Evolutionary conservation across 2,113 vertebrate species (phyloP).

Genomic region (Nipponia nippon): DNA sequence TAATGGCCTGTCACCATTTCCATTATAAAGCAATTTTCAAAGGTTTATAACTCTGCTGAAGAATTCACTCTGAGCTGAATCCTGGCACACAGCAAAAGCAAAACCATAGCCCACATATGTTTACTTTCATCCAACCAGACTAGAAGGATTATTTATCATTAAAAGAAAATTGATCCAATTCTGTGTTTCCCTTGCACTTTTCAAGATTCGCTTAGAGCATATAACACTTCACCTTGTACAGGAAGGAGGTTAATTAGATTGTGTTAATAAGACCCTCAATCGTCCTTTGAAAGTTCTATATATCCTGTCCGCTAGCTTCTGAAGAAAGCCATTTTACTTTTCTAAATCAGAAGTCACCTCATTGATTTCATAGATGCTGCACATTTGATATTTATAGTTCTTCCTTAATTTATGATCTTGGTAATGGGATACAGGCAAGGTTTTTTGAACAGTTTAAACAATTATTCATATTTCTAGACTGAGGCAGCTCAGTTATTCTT

Average conservation of each 20-base stretch:
- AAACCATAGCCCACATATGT: conserved; percentile 26
- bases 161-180: conserved; percentile 38
- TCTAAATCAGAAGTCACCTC: background rate
- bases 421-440: background rate
- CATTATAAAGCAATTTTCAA: conserved; percentile 77
- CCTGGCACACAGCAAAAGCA: conserved; percentile 60
- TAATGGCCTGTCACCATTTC: conserved; percentile 72
- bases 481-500: background rate
- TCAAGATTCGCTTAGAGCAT: background rate
- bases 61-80: conserved; percentile 59
- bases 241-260: conserved; percentile 17
- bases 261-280: background rate
- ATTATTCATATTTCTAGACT: background rate
- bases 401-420: background rate
- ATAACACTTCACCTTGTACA: conserved; percentile 18
- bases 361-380: background rate
- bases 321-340: background rate
- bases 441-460: background rate
- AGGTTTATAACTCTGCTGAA: conserved; percentile 69
- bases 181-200: conserved; percentile 42
- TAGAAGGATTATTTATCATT: conserved; percentile 35
- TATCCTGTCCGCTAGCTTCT: background rate
- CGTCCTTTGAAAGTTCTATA: background rate
- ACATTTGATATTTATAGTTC: background rate
- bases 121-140: conserved; percentile 57